Evolutionary conservation across 2,888 invertebrate genomes (phyloP).

Genomic region (Eumerus sabulonum): DNA sequence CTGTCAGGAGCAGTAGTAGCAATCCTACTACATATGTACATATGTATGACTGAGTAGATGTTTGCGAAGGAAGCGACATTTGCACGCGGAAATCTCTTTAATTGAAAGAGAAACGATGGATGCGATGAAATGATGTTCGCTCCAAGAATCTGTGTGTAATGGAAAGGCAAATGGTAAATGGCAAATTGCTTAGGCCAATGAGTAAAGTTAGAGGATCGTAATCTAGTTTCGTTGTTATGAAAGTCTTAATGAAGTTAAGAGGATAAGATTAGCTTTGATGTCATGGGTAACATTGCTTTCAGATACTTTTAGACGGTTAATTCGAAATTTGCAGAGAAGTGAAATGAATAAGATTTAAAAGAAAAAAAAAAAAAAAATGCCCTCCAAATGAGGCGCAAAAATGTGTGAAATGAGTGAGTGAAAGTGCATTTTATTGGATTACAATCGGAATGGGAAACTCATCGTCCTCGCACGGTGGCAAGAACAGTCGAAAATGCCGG

Average conservation of each 20-base stretch:
- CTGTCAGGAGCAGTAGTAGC: constrained; percentile 47
- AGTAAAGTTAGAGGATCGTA: constrained; percentile 18
- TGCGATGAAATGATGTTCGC: constrained; percentile 57
- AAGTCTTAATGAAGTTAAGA: constrained; percentile 51
- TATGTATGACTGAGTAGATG: constrained; percentile 18
- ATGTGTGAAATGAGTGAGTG: constrained; percentile 35
- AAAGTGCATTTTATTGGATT: constrained; percentile 23
- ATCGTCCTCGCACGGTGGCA: constrained; percentile 75
- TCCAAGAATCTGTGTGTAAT: constrained; percentile 49
- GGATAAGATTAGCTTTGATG: constrained; percentile 22
- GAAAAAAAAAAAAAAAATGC: constrained; percentile 7
- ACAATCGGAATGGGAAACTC: constrained; percentile 76
- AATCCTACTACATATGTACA: constrained; percentile 27
- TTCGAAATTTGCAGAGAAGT: constrained; percentile 16
- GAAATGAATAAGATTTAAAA: constrained; percentile 4
- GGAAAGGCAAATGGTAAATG: no score
- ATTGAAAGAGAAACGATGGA: constrained; percentile 46
- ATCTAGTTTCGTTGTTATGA: constrained; percentile 55
- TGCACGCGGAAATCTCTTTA: constrained; percentile 49
- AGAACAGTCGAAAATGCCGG: constrained; percentile 79
- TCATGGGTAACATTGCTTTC: constrained; percentile 28
- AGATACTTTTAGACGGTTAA: constrained; percentile 30
- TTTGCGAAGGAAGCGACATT: constrained; percentile 9
- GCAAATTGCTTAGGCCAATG: constrained; percentile 28
- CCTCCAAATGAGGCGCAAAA: neutral